Evolutionary conservation across 2,113 vertebrate genomes (phyloP).

Genomic region (Aleadryas rufinucha): DNA sequence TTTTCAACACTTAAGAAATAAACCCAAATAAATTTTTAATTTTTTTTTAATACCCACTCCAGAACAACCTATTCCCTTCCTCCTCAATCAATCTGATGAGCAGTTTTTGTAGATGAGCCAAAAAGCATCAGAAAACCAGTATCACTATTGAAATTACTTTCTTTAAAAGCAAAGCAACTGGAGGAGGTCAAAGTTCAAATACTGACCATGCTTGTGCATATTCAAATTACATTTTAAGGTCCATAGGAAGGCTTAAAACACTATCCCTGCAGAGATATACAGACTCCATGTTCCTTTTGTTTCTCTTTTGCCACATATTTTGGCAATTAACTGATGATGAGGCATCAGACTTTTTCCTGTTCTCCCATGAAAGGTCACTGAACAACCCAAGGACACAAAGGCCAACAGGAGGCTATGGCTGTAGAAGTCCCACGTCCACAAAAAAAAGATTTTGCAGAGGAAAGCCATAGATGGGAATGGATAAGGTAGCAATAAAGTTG

Average conservation of each 20-base stretch:
- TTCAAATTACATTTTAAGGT: background rate
- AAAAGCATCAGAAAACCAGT: background rate
- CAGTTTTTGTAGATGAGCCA: background rate
- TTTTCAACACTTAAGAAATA: background rate
- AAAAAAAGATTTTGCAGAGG: background rate
- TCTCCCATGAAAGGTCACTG: background rate
- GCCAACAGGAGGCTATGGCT: accelerated
- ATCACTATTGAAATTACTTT: background rate
- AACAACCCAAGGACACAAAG: background rate
- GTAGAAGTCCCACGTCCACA: background rate
- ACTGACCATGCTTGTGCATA: background rate
- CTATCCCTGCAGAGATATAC: background rate
- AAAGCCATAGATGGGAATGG: background rate
- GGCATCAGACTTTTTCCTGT: background rate
- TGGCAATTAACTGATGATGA: background rate
- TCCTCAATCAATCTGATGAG: background rate
- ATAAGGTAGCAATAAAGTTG: background rate
- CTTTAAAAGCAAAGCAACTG: background rate
- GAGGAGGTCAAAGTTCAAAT: background rate
- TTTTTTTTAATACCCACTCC: background rate
- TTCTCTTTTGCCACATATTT: background rate
- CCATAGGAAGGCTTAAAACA: background rate
- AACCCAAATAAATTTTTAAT: background rate
- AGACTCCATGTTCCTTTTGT: background rate
- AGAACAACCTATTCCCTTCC: background rate